Conservation (phyloP, 2,888 invertebrate genomes). For the Petrolisthes cinctipes region DNA sequence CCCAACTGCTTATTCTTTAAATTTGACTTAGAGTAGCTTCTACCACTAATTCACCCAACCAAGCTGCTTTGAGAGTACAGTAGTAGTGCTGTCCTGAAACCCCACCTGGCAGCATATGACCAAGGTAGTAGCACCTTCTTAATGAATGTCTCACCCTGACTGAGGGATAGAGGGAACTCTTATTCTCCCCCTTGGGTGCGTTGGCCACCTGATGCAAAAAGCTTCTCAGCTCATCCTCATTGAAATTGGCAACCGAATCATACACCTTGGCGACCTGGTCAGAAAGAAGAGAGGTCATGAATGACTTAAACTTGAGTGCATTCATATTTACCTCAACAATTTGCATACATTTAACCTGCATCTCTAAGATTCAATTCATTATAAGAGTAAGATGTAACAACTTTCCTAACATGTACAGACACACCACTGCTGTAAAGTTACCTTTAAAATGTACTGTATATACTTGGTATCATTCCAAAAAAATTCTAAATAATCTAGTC, state of each 20-base stretch:
- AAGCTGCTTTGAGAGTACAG: no score
- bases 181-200: constrained; percentile 54
- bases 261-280: constrained; percentile 58
- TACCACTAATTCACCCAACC: no score
- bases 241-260: constrained; percentile 48
- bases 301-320: background rate
- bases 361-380: background rate
- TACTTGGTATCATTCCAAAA: no score
- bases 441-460: no score
- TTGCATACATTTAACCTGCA: background rate
- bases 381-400: background rate
- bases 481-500: no score
- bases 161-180: constrained; percentile 46
- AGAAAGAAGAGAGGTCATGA: background rate
- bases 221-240: constrained; percentile 57
- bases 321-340: background rate
- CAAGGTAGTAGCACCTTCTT: background rate
- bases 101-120: no score
- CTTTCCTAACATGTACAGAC: background rate
- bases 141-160: constrained; percentile 13
- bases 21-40: no score
- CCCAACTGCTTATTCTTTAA: no score
- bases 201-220: constrained; percentile 58
- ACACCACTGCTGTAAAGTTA: background rate
- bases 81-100: no score